Evolutionary conservation across 2,113 vertebrate genomes (phyloP).

Genomic region (Leptobrachium leishanense): DNA sequence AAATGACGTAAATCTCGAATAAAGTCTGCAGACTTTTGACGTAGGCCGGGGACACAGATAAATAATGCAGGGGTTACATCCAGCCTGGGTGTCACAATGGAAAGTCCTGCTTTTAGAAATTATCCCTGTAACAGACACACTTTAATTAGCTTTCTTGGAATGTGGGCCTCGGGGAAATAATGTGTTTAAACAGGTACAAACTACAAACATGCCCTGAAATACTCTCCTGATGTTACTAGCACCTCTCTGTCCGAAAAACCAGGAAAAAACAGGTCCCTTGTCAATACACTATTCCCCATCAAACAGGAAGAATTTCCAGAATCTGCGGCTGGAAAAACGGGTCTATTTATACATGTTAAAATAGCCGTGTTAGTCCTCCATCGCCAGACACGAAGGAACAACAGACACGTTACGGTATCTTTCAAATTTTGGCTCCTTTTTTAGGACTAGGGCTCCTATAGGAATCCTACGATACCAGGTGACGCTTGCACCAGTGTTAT

Average conservation of each 20-base stretch:
- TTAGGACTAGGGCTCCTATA: too few species aligned
- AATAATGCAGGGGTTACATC: not conserved
- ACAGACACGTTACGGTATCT: too few species aligned
- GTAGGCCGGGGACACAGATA: not conserved
- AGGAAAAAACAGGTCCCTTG: not conserved
- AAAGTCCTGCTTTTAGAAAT: not conserved
- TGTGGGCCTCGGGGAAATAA: not conserved
- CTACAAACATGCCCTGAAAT: not conserved
- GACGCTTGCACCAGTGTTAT: too few species aligned
- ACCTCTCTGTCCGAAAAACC: not conserved
- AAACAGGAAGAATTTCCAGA: not conserved
- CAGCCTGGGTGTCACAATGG: not conserved
- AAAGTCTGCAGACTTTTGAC: too few species aligned
- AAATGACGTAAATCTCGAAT: too few species aligned
- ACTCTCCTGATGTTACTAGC: not conserved
- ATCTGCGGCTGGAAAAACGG: not conserved
- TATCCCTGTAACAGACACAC: not conserved
- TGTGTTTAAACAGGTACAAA: constrained; percentile 14
- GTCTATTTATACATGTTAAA: not conserved
- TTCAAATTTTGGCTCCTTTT: too few species aligned
- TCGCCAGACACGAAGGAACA: too few species aligned
- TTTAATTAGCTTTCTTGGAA: not conserved
- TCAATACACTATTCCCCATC: not conserved
- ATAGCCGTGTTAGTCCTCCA: not conserved
- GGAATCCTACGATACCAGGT: too few species aligned